Conservation (phyloP, 2,113 vertebrate genomes). For the Engraulis encrasicolus region DNA sequence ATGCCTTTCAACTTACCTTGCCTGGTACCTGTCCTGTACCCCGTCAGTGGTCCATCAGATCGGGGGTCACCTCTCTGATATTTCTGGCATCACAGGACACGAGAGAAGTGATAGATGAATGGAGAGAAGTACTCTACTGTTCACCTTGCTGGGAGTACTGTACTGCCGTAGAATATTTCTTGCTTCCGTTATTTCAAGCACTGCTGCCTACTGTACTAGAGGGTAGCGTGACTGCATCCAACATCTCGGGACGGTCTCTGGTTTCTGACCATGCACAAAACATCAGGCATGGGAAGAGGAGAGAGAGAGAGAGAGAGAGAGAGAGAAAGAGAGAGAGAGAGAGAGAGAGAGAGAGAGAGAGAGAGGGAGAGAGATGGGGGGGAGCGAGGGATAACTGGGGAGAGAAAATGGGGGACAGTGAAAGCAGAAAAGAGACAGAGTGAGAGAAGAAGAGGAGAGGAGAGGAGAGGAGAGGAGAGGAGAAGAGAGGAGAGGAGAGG, state of each 20-base stretch:
- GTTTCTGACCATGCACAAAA: conserved; percentile 7
- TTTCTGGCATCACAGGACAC: conserved; percentile 8
- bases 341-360: not conserved
- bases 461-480: too few species aligned
- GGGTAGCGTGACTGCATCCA: not conserved
- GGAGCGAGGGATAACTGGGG: not conserved
- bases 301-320: conserved; percentile 11
- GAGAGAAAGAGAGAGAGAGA: conserved; percentile 20
- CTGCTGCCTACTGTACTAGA: not conserved
- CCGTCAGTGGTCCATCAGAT: not conserved
- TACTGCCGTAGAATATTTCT: not conserved
- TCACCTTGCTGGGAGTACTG: not conserved
- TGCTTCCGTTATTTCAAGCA: not conserved
- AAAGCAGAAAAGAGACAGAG: not conserved
- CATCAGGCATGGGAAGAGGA: not conserved
- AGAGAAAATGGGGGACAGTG: not conserved
- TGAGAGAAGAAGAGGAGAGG: too few species aligned
- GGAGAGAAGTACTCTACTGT: too few species aligned
- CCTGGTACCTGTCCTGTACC: not conserved
- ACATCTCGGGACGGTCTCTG: not conserved
- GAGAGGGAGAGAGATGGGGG: not conserved
- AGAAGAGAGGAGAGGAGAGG: too few species aligned
- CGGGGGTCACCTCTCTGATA: not conserved
- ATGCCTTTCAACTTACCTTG: not conserved
- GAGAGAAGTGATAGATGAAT: not conserved